phyloP scores from a whole-genome alignment of 2,113 vertebrate species.

The Cololabis saira region DNA sequence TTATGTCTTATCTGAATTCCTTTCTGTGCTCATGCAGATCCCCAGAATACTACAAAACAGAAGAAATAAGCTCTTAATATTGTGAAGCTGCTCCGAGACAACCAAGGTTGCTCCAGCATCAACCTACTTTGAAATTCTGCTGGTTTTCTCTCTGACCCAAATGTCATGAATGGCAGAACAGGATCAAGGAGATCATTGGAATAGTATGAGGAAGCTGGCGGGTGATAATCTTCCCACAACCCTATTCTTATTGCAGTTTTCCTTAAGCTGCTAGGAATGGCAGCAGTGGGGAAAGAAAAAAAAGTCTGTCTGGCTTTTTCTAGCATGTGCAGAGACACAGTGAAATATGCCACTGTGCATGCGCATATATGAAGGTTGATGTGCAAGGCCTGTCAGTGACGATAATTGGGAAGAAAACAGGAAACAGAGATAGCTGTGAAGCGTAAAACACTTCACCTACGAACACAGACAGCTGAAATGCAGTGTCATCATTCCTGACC shows the following conservation, averaged over 20 bases:
- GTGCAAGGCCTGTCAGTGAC: constrained; percentile 13
- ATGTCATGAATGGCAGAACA: constrained; percentile 42
- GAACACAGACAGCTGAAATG: constrained; percentile 53
- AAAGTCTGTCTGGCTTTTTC: constrained; percentile 18
- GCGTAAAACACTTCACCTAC: constrained; percentile 45
- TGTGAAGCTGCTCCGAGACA: background rate
- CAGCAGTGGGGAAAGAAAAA: background rate
- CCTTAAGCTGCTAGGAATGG: constrained; percentile 21
- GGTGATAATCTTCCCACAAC: constrained; percentile 38
- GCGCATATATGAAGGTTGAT: background rate
- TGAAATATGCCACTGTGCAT: constrained; percentile 17
- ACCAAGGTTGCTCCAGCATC: constrained; percentile 1
- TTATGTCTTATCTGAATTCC: background rate
- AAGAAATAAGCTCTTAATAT: background rate
- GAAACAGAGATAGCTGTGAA: constrained; percentile 8
- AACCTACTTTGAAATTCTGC: constrained; percentile 11
- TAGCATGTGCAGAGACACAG: background rate
- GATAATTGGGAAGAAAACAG: constrained; percentile 38
- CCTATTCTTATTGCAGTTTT: constrained; percentile 27
- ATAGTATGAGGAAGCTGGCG: constrained; percentile 33
- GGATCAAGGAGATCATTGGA: constrained; percentile 34
- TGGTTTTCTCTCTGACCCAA: constrained; percentile 15
- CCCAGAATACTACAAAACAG: background rate
- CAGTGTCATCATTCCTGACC: constrained; percentile 73
- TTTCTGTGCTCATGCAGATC: constrained; percentile 1